Evolutionary conservation across 2,113 vertebrate species (phyloP).

Genomic region (Carollia perspicillata): DNA sequence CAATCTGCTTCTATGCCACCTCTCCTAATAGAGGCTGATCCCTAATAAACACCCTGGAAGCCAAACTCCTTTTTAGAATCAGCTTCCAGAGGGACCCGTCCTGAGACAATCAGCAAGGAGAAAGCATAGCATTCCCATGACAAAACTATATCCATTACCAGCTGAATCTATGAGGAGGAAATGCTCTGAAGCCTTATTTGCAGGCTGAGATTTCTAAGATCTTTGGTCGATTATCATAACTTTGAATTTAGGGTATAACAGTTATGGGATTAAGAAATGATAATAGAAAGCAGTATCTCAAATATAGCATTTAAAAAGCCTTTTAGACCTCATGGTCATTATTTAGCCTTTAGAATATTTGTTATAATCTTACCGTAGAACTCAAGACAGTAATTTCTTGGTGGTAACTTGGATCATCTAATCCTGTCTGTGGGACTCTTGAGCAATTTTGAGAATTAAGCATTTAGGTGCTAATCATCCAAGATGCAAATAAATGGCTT

Average conservation of each 20-base stretch:
- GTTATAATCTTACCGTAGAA: slow-evolving; percentile 61
- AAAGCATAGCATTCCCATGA: not conserved
- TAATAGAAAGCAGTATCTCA: not conserved
- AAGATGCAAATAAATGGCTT: slow-evolving; percentile 66
- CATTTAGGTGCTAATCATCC: slow-evolving; percentile 62
- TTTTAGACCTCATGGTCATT: not conserved
- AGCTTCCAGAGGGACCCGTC: not conserved
- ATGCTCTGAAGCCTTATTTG: not conserved
- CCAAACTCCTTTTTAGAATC: not conserved
- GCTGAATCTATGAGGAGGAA: not conserved
- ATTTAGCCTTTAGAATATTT: not conserved
- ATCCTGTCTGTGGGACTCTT: slow-evolving; percentile 48
- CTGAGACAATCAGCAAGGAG: not conserved
- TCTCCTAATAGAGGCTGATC: not conserved
- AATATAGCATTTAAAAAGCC: not conserved
- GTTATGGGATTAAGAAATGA: not conserved
- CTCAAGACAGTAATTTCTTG: slow-evolving; percentile 41
- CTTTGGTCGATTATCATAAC: not conserved
- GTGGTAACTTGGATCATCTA: slow-evolving; percentile 62
- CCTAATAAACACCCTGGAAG: not conserved
- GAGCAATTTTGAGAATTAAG: slow-evolving; percentile 56
- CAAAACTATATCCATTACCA: not conserved
- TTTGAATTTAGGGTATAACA: not conserved
- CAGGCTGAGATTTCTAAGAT: not conserved
- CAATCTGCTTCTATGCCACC: not conserved